Conservation (phyloP, 2,113 vertebrate species). For the Grammomys surdaster region DNA sequence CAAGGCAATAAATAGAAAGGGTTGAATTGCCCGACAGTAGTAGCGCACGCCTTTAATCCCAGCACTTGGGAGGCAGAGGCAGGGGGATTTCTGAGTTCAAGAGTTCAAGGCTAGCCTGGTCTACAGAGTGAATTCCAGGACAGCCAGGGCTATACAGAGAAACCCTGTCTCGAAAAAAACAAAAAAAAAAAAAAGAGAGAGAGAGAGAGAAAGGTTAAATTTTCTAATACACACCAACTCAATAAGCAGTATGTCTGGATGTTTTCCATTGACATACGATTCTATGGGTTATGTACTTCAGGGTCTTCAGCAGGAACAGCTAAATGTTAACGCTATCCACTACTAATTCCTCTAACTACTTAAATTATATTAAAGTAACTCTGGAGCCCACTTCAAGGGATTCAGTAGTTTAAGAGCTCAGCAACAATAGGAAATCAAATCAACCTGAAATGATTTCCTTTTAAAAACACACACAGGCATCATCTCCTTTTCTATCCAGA, state of each 20-base stretch:
- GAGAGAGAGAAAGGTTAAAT: too few species aligned
- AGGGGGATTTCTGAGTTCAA: too few species aligned
- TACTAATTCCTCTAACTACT: neutral
- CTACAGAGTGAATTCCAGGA: too few species aligned
- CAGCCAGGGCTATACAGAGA: too few species aligned
- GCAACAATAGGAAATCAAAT: constrained; percentile 23
- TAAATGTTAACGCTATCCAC: neutral
- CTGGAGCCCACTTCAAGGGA: neutral
- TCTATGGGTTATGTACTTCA: neutral
- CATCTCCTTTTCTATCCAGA: neutral
- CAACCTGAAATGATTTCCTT: neutral
- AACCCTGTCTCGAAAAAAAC: too few species aligned
- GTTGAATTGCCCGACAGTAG: too few species aligned
- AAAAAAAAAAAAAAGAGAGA: too few species aligned
- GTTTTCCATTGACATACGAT: neutral
- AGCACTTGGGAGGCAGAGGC: too few species aligned
- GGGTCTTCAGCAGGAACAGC: neutral
- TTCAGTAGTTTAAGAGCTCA: neutral
- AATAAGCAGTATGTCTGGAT: neutral
- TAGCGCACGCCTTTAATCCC: too few species aligned
- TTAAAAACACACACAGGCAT: neutral
- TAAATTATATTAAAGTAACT: neutral
- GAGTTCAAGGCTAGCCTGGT: too few species aligned
- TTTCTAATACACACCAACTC: neutral
- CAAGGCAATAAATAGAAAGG: neutral